Evolutionary conservation across 2,113 vertebrate genomes (phyloP), one percentile per base, ranked within the genome.

Genomic region (Blennius ocellaris): DNA sequence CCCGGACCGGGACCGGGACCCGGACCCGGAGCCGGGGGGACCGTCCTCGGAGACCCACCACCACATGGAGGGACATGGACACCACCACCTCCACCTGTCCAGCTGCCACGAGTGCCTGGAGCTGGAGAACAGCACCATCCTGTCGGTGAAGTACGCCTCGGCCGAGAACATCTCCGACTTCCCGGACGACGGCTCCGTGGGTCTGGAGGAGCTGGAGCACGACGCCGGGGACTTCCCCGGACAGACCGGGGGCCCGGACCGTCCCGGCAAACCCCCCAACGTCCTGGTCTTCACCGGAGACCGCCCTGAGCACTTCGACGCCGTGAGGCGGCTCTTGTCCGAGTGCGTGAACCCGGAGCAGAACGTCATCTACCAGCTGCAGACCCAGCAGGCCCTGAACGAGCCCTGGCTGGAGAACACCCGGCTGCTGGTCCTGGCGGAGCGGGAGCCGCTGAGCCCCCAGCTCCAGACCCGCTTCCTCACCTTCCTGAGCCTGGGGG

Each of bases 101-200:
- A 99, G 95, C 87, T 99, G 98, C 90, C 93, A 92, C 0, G 97
- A 99, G 68, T 99, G 98, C 15, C 83, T 96, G 85, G 93, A 97
- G 69, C 90, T 99, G 5, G 98, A 99, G 78, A 96, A 80, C 87
- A 97, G 95, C 86, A 99, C 98, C 83, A 98, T 99, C 0, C 94
- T 97, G 1, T 97, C 97, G 0, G 94, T 99, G 36, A 95, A 82
- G 73, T 96, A 90, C 17, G 95, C 97, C 0, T 99, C 97, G 0
- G 94, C 86, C 0, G 96, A 99, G 72, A 93, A 97, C 91, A 95
- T 97, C 58, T 94, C 96, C 0, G 95, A 97, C 41, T 95, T 98
- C 6, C 93, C 96, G 2, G 77, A 39, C 0, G 12, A 21, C 0
- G 73, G 40, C 2, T 71, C 55, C n/a, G 74, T 84, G 40, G 30